phyloP scores from a whole-genome alignment of 2,113 vertebrate genomes.

The Desmodus rotundus region DNA sequence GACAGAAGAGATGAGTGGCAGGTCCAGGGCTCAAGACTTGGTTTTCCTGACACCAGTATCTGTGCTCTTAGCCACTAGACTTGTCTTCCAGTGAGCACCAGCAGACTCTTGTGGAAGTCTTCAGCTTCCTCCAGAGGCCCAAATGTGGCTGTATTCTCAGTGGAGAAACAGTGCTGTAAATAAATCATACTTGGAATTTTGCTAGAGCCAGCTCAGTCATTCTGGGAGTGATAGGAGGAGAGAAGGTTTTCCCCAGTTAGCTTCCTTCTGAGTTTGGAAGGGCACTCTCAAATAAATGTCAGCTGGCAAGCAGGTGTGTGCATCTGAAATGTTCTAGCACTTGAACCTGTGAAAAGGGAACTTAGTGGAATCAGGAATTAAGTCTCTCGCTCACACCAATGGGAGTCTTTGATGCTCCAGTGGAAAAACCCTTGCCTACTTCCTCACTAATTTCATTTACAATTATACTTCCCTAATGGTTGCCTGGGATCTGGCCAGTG shows the following conservation, averaged over 20 bases:
- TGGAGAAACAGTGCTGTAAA: not conserved
- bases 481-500: not conserved
- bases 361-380: not conserved
- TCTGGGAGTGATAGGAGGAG: not conserved
- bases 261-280: not conserved
- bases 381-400: not conserved
- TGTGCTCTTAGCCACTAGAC: not conserved
- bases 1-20: not conserved
- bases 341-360: conserved; percentile 30
- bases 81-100: not conserved
- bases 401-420: not conserved
- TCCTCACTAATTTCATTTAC: conserved; percentile 28
- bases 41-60: not conserved
- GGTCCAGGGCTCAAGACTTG: not conserved
- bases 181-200: not conserved
- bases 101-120: not conserved
- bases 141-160: not conserved
- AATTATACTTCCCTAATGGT: conserved; percentile 38
- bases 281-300: not conserved
- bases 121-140: not conserved
- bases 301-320: conserved; percentile 37
- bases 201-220: not conserved
- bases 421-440: not conserved
- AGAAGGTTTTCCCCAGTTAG: not conserved
- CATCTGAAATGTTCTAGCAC: not conserved